Evolutionary conservation across 2,888 invertebrate species (phyloP), one percentile per base, ranked within the genome.

Genomic region (Netelia fuscicornis): DNA sequence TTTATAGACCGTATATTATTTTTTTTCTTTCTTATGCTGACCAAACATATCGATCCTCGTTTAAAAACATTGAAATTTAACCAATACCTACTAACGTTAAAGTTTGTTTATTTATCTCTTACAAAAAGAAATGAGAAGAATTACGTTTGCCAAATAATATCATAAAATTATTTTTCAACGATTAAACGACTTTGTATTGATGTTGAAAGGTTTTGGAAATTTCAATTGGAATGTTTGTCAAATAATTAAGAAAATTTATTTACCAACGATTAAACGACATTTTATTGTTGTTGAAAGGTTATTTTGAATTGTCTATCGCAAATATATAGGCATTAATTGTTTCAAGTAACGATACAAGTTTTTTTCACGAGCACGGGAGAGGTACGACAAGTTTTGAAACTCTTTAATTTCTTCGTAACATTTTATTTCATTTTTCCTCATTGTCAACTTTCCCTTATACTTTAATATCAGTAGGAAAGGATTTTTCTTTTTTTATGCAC

Each of bases 391-490:
- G 23, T n/a, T 56, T 62, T 48, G 17, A 74, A 62, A 52, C 48
- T n/a, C 48, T 23, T 64, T 48, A 64, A 48, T 67, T 48, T 30
- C 30, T 20, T 25, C n/a, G 37, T 44, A 17, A 10, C 20, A 62
- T 81, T 68, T 74, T 58, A 30, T 65, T 20, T 71, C 37, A 48
- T 71, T 77, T 60, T 64, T 54, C 13, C 52, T 78, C 37, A 71
- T 76, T 56, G 64, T 58, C 79, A 64, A 9, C n/a, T 42, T 23
- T 17, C 20, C 42, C 13, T 60, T 42, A 60, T 60, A 65, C 25
- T 72, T 78, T 78, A 74, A 83, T 83, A 78, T 78, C 72, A 20
- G 30, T n/a, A 13, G 71, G 44, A 62, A 79, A 62, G 9, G 37
- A 9, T 48, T 30, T 52, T 17, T 37, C 17, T 70, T 77, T 72